Base-by-base conservation (phyloP, 2,113 vertebrate species). In the Channa argus region DNA sequence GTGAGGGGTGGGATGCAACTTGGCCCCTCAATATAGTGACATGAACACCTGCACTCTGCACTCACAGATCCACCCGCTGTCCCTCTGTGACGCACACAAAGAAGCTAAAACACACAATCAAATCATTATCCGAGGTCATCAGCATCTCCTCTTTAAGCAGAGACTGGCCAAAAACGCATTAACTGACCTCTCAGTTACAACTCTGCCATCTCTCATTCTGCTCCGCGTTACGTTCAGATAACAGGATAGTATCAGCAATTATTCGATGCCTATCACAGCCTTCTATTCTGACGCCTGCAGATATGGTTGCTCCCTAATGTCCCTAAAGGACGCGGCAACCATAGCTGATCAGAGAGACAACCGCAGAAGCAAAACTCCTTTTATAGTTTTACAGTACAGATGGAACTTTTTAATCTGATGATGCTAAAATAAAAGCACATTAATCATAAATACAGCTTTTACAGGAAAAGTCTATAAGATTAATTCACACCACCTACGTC, bases 201-300 rank as follows among this genome's bases (percentile, higher is more conserved):
- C 81, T 71, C 69, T 80, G 53, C 60, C 61, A 77, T 79, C 77
- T 75, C 13, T 46, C 69, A 50, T 72, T 67, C 63, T 52, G 67
- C 37, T 73, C 60, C 8, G 9, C 62, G 78, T 66, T 63, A 52
- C 5, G 69, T 75, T 64, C 64, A 44, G 76, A 79, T 72, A 77
- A 62, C 36, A 46, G 82, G 90, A 91, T 89, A 90, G 84, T 80
- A 93, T 93, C 90, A 92, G 92, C 91, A 89, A 91, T 92, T 86
- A 93, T 63, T 66, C 34, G 36, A 84, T 85, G 70, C 55, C 63
- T 65, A 87, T 92, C 84, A 72, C 63, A 9, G 56, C 59, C 81
- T 76, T 85, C 79, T 56, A 74, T 88, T 75, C 71, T 64, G 78
- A 80, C 79, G 63, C 78, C 59, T 75, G 63, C 41, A 67, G 80